Conservation (phyloP, 2,888 invertebrate species). For the Leptinotarsa tumamoca region DNA sequence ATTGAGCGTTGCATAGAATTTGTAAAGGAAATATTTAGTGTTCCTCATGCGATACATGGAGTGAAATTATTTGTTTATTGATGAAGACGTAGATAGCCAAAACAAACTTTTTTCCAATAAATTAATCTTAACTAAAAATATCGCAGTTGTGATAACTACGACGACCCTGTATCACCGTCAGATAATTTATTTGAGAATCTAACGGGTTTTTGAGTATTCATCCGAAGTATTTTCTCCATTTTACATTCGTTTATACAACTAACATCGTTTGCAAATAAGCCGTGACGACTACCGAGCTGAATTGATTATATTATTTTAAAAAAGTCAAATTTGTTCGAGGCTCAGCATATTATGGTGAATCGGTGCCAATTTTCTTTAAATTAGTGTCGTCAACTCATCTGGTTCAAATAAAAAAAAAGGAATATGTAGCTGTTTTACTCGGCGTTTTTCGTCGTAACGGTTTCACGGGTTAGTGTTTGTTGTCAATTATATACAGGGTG, state of each 20-base stretch:
- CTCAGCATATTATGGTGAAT: slow-evolving; percentile 2
- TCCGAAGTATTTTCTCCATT: slow-evolving; percentile 1
- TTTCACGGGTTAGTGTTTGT: not conserved
- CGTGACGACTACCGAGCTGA: slow-evolving; percentile 13
- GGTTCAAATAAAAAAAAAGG: not conserved
- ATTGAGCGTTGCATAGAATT: too few species aligned
- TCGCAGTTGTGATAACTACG: too few species aligned
- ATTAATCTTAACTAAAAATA: too few species aligned
- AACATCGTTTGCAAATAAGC: slow-evolving; percentile 18
- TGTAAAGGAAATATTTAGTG: too few species aligned
- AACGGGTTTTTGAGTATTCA: slow-evolving; percentile 9
- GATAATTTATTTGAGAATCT: not conserved
- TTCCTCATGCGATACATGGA: too few species aligned
- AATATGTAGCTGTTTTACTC: not conserved
- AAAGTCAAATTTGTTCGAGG: slow-evolving; percentile 12
- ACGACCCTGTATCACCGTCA: too few species aligned
- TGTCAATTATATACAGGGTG: too few species aligned
- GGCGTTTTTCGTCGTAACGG: not conserved
- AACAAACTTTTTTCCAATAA: too few species aligned
- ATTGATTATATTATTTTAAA: slow-evolving; percentile 18
- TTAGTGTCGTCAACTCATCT: slow-evolving; percentile 9
- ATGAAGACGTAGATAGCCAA: too few species aligned
- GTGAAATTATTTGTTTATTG: too few species aligned
- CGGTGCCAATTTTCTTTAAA: slow-evolving; percentile 17
- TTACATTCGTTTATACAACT: slow-evolving; percentile 18